Evolutionary conservation across 2,888 invertebrate species (phyloP).

Genomic region (Arctia plantaginis): DNA sequence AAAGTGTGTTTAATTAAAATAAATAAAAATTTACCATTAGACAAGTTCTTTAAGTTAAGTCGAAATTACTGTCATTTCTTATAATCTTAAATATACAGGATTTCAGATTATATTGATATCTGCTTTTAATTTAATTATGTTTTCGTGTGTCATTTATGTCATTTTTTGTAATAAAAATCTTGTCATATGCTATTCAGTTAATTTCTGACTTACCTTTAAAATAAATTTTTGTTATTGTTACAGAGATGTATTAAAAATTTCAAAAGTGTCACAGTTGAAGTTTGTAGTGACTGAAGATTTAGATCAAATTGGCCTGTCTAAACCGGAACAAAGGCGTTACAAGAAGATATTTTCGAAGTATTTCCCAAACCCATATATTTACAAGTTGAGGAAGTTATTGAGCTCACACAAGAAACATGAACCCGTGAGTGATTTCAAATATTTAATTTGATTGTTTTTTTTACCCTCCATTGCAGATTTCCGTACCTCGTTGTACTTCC

Average conservation of each 20-base stretch:
- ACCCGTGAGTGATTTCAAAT: slow-evolving; percentile 62
- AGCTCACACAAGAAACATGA: slow-evolving; percentile 87
- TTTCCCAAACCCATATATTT: slow-evolving; percentile 96
- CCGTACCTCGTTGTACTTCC: not conserved
- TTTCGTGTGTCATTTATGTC: too few species aligned
- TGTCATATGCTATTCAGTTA: not conserved
- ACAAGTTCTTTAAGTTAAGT: too few species aligned
- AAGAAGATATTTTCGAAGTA: slow-evolving; percentile 97
- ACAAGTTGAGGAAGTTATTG: slow-evolving; percentile 95
- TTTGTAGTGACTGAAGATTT: slow-evolving; percentile 98
- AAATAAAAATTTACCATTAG: too few species aligned
- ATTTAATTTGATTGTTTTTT: not conserved
- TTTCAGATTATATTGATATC: too few species aligned
- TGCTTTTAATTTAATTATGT: too few species aligned
- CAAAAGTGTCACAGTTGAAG: slow-evolving; percentile 95
- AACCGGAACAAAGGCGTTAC: slow-evolving; percentile 97
- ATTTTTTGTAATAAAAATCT: not conserved
- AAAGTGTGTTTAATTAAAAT: too few species aligned
- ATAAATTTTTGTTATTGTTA: slow-evolving; percentile 60
- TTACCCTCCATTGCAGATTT: not conserved
- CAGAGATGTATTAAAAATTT: slow-evolving; percentile 95
- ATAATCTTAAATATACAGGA: too few species aligned
- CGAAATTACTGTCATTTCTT: too few species aligned
- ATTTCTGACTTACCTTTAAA: not conserved
- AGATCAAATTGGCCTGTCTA: slow-evolving; percentile 95